These are phyloP conservation scores for Natrix natrix DNA, from an alignment of 2,797 vertebrate species.

Conservation along the genomic window DNA sequence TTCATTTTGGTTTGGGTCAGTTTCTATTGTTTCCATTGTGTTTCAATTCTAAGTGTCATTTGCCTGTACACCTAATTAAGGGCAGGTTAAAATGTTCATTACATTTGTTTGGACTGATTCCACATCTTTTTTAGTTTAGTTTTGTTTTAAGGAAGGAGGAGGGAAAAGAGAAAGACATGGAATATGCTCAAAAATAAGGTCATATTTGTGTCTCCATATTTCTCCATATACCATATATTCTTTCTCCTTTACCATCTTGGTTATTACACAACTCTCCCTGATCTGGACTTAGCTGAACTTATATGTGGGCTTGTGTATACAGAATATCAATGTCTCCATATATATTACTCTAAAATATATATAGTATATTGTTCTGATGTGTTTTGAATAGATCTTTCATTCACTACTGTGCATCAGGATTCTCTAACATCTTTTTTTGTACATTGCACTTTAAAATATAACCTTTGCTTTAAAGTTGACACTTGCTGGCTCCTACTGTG, in stretches of 20 bases:
- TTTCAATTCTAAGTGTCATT: not conserved
- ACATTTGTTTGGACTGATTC: not conserved
- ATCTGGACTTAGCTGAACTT: not conserved
- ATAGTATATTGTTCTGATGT: not conserved
- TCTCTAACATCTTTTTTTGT: not conserved
- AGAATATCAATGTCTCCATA: not conserved
- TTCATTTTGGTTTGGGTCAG: not conserved
- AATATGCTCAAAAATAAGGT: not conserved
- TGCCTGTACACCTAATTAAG: not conserved
- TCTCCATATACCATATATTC: too few species aligned
- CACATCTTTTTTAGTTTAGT: not conserved
- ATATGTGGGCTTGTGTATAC: not conserved
- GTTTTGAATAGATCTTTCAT: not conserved
- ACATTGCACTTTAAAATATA: not conserved
- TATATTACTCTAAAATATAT: not conserved
- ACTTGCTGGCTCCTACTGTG: not conserved
- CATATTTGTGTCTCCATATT: not conserved
- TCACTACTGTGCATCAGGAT: not conserved
- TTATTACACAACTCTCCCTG: not conserved
- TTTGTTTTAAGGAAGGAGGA: not conserved
- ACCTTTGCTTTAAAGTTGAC: not conserved
- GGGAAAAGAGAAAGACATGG: not conserved
- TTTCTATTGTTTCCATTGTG: not conserved
- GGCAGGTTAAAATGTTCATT: not conserved
- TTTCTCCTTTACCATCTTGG: not conserved